A percentile compares a stretch with the other conserved stretches of the same genome.
These are phyloP conservation scores for Phocides pigmalion DNA, from an alignment of 1,140 invertebrate species.

Conservation along the genomic window DNA sequence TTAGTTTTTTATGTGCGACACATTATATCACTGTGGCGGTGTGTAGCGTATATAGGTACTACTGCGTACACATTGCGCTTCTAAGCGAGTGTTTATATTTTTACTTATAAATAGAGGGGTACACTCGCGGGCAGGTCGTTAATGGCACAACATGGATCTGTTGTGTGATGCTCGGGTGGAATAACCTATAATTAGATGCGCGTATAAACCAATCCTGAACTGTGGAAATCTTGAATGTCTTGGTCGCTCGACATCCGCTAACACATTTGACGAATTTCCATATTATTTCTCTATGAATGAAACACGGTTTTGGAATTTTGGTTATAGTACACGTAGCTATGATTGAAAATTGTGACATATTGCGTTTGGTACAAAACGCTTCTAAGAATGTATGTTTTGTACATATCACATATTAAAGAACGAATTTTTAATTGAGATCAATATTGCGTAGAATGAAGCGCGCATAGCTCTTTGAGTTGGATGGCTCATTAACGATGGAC, in stretches of 20 bases:
- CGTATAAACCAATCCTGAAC: constrained; percentile 61
- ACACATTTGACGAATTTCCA: not conserved
- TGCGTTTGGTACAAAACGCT: too few species aligned
- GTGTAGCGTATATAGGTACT: not conserved
- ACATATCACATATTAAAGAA: too few species aligned
- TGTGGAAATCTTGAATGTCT: constrained; percentile 60
- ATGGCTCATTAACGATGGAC: too few species aligned
- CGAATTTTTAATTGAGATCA: too few species aligned
- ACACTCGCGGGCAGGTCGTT: constrained; percentile 66
- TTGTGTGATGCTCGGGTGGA: constrained; percentile 69
- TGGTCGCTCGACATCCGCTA: constrained; percentile 54
- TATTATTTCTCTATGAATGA: too few species aligned
- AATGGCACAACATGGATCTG: constrained; percentile 69
- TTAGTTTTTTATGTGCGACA: constrained; percentile 9
- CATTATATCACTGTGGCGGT: constrained; percentile 10
- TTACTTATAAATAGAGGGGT: constrained; percentile 43
- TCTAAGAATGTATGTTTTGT: too few species aligned
- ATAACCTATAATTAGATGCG: constrained; percentile 80
- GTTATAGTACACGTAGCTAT: too few species aligned
- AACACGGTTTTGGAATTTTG: too few species aligned
- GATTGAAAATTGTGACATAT: too few species aligned
- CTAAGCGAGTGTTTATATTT: constrained; percentile 33
- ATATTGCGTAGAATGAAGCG: too few species aligned
- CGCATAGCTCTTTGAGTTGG: too few species aligned
- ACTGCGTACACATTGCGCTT: constrained; percentile 15